A percentile compares a stretch with the other conserved stretches of the same genome.
phyloP scores from a whole-genome alignment of 2,113 vertebrate genomes.

The Argyrosomus japonicus region DNA sequence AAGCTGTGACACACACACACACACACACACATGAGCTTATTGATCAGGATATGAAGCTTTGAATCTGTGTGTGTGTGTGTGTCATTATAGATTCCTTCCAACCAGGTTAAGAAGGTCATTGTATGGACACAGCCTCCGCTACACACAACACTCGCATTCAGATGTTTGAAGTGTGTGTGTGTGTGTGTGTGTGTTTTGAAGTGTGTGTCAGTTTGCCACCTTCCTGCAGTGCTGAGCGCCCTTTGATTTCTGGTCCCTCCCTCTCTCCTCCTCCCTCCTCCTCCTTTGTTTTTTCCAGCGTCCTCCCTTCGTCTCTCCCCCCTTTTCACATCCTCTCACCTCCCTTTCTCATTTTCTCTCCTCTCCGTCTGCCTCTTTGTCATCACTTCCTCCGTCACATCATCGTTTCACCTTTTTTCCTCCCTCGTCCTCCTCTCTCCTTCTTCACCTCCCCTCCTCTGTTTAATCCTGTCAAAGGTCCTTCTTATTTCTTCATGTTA shows the following conservation, averaged over 20 bases:
- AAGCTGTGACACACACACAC: background rate
- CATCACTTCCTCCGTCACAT: constrained; percentile 8
- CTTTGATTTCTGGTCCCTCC: constrained; percentile 60
- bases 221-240: constrained; percentile 60
- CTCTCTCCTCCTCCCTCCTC: background rate
- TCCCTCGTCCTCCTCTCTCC: background rate
- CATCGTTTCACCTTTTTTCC: background rate
- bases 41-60: constrained; percentile 23
- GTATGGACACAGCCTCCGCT: constrained; percentile 15
- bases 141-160: constrained; percentile 12
- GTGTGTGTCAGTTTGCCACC: constrained; percentile 55
- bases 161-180: constrained; percentile 42
- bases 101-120: constrained; percentile 64
- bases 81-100: constrained; percentile 45
- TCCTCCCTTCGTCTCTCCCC: constrained; percentile 39
- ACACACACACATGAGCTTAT: background rate
- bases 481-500: background rate
- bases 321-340: constrained; percentile 8
- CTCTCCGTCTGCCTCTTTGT: constrained; percentile 3
- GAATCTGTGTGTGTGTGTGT: constrained; percentile 19
- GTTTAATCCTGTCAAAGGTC: background rate
- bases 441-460: background rate
- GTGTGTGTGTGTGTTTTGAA: constrained; percentile 52
- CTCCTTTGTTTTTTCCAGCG: constrained; percentile 57
- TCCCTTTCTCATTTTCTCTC: background rate